These are phyloP conservation scores for Branchipolynoe longqiensis DNA, from an alignment of 2,888 invertebrate species.

Conservation along the genomic window DNA sequence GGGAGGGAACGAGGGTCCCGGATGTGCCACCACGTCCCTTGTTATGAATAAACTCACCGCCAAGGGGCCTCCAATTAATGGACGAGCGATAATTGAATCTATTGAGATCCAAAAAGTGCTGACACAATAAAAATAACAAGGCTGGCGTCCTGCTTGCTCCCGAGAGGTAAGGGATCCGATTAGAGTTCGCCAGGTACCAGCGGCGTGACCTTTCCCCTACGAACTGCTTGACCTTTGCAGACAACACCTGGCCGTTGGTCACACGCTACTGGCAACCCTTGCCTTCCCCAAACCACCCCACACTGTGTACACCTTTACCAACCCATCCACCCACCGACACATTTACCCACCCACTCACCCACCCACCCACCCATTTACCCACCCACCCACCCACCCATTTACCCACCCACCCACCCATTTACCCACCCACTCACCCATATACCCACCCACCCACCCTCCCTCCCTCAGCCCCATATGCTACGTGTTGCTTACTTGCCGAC, in stretches of 20 bases:
- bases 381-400: not conserved
- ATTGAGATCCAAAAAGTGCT: too few species aligned
- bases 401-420: not conserved
- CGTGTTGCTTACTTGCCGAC: too few species aligned
- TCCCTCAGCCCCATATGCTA: too few species aligned
- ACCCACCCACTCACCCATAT: not conserved
- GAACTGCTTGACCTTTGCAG: conserved; percentile 11
- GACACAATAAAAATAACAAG: too few species aligned
- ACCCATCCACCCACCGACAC: not conserved
- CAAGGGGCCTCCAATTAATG: too few species aligned
- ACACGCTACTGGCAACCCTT: not conserved
- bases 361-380: not conserved
- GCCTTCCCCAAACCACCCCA: not conserved
- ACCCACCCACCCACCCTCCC: not conserved
- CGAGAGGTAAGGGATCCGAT: not conserved
- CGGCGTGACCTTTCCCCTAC: not conserved
- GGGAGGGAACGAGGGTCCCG: too few species aligned
- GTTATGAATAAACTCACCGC: too few species aligned
- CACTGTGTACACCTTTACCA: not conserved
- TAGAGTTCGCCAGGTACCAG: not conserved
- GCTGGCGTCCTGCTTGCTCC: too few species aligned
- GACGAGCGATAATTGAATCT: too few species aligned
- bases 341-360: not conserved
- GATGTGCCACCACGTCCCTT: too few species aligned
- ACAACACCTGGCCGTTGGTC: conserved; percentile 13